Percentiles rank a stretch among this genome's conserved stretches.
These are phyloP conservation scores for Deilephila elpenor DNA, from an alignment of 2,888 invertebrate species.

Conservation along the genomic window DNA sequence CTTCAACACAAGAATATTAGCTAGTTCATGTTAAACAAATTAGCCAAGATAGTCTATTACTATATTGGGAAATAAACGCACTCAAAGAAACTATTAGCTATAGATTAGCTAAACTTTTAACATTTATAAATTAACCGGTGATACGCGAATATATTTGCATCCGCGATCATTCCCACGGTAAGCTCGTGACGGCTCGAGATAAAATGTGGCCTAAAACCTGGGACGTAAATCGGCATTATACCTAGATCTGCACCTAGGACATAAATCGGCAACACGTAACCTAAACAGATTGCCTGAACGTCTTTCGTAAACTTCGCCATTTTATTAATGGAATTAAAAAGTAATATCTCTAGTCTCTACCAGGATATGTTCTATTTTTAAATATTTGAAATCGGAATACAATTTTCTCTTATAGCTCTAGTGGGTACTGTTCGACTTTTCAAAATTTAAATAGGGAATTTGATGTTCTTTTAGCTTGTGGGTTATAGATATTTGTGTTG, in stretches of 20 bases:
- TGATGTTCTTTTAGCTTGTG: too few relatives aligned
- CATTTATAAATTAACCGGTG: conserved; percentile 29
- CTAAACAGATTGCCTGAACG: neutral
- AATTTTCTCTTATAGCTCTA: neutral
- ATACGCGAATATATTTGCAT: conserved; percentile 18
- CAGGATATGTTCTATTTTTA: too few relatives aligned
- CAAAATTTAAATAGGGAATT: neutral
- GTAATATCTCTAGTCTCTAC: too few relatives aligned
- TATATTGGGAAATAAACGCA: neutral
- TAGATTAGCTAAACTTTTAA: neutral
- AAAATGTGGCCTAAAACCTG: conserved; percentile 26
- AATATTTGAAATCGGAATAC: neutral
- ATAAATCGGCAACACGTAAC: neutral
- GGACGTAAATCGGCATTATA: conserved; percentile 3
- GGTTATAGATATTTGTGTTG: too few relatives aligned
- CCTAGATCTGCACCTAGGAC: conserved; percentile 3
- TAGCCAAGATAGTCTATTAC: neutral
- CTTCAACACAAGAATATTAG: too few relatives aligned
- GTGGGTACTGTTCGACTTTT: neutral
- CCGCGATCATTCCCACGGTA: conserved; percentile 25
- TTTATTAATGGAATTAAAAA: too few relatives aligned
- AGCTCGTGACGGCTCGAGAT: conserved; percentile 16
- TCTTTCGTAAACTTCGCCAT: neutral
- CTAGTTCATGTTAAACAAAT: neutral
- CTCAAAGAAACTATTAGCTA: neutral